phyloP scores from a whole-genome alignment of 2,113 vertebrate genomes.

The Ceyx melanurus region DNA sequence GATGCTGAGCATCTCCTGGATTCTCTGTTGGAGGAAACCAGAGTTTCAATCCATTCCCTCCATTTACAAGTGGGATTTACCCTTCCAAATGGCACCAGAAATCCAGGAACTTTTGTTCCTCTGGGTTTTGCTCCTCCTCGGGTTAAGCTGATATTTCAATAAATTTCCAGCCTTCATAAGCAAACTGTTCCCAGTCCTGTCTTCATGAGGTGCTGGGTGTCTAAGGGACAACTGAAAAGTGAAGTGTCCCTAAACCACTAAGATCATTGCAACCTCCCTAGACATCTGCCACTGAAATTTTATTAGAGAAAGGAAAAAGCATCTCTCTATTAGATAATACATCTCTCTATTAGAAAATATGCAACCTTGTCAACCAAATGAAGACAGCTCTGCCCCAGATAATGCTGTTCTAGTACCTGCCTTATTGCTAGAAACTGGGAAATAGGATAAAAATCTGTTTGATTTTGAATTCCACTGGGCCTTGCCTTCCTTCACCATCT shows the following conservation, averaged over 20 bases:
- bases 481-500: neutral
- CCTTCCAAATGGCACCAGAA: neutral
- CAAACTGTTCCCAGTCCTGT: neutral
- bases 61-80: neutral
- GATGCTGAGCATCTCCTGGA: neutral
- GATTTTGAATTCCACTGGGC: neutral
- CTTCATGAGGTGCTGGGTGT: neutral
- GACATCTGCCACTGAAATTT: rapidly evolving
- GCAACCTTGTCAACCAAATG: neutral
- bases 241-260: neutral
- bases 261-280: neutral
- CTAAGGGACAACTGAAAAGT: neutral
- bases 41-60: neutral
- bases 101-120: neutral
- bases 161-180: neutral
- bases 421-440: neutral
- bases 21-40: neutral
- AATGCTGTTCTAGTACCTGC: neutral
- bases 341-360: neutral
- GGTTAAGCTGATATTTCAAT: neutral
- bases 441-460: neutral
- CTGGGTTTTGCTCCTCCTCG: neutral
- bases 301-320: neutral
- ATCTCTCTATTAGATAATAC: neutral
- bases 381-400: neutral